Percentiles rank a stretch among this genome's conserved stretches.
These are phyloP conservation scores for Embiotoca jacksoni DNA, from an alignment of 2,113 vertebrate species.

Conservation along the genomic window DNA sequence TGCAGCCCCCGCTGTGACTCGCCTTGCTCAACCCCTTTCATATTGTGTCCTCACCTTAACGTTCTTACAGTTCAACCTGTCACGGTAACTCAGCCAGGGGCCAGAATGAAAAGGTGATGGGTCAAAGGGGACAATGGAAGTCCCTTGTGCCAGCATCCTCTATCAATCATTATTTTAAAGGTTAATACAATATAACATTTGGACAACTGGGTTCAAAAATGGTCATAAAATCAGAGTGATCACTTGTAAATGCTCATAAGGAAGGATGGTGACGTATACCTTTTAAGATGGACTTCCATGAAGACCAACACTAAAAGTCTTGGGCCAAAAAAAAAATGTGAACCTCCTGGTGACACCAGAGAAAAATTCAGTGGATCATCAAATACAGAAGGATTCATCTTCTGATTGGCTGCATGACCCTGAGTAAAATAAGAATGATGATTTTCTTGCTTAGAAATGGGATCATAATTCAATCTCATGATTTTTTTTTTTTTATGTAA, in stretches of 20 bases:
- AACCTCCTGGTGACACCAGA: too few species aligned
- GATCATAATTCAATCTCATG: too few species aligned
- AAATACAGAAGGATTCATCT: too few species aligned
- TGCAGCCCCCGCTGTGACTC: constrained; percentile 37
- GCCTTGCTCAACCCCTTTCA: constrained; percentile 26
- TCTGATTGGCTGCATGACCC: too few species aligned
- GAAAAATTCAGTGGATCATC: too few species aligned
- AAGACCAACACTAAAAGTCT: too few species aligned
- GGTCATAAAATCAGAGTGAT: background rate
- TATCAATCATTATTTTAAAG: constrained; percentile 36
- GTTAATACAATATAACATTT: constrained; percentile 11
- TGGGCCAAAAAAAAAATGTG: too few species aligned
- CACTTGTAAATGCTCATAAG: background rate
- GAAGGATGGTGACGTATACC: background rate
- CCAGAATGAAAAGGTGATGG: constrained; percentile 73
- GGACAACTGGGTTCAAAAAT: constrained; percentile 2
- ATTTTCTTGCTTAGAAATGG: too few species aligned
- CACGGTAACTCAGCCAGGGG: constrained; percentile 58
- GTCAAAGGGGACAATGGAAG: constrained; percentile 49
- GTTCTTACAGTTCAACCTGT: constrained; percentile 69
- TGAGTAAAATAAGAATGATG: too few species aligned
- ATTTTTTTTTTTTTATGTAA: too few species aligned
- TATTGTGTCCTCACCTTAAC: constrained; percentile 53
- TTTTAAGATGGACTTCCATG: too few species aligned
- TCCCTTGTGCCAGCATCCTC: background rate